A percentile compares a stretch with the other conserved stretches of the same genome.
Conservation (phyloP, 1,140 invertebrate genomes). For the Eriosoma lanigerum region DNA sequence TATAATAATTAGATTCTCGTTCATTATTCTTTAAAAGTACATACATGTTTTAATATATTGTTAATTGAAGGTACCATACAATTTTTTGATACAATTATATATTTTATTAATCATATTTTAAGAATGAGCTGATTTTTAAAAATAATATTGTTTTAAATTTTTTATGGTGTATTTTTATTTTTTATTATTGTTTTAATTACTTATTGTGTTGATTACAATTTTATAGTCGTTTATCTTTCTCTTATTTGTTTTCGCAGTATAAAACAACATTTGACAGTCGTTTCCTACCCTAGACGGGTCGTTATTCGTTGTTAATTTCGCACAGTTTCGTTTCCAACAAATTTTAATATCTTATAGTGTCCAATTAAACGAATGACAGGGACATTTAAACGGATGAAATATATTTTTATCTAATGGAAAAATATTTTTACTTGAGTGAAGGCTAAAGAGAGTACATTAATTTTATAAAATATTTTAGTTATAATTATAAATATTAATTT, state of each 20-base stretch:
- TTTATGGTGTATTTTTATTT: not conserved
- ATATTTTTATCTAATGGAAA: not conserved
- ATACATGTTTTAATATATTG: too few relatives aligned
- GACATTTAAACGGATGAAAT: not conserved
- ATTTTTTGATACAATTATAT: too few relatives aligned
- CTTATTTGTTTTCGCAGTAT: slow-evolving; percentile 20
- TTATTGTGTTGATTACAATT: slow-evolving; percentile 4
- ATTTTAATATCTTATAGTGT: slow-evolving; percentile 34
- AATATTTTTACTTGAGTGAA: not conserved
- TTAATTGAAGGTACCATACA: too few relatives aligned
- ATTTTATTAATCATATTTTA: too few relatives aligned
- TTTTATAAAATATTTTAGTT: too few relatives aligned
- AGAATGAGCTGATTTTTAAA: not conserved
- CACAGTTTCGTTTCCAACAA: slow-evolving; percentile 12
- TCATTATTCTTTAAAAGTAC: too few relatives aligned
- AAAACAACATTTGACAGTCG: slow-evolving; percentile 27
- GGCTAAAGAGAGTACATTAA: too few relatives aligned
- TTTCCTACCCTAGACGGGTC: not conserved
- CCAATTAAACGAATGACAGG: not conserved
- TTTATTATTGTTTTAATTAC: not conserved
- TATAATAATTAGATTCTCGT: too few relatives aligned
- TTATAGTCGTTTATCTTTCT: slow-evolving; percentile 3
- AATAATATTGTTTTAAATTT: not conserved
- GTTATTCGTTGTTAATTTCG: slow-evolving; percentile 1
- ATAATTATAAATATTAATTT: too few relatives aligned